Conservation (phyloP, 1,140 invertebrate species). For the Leptinotarsa undecemlineata region DNA sequence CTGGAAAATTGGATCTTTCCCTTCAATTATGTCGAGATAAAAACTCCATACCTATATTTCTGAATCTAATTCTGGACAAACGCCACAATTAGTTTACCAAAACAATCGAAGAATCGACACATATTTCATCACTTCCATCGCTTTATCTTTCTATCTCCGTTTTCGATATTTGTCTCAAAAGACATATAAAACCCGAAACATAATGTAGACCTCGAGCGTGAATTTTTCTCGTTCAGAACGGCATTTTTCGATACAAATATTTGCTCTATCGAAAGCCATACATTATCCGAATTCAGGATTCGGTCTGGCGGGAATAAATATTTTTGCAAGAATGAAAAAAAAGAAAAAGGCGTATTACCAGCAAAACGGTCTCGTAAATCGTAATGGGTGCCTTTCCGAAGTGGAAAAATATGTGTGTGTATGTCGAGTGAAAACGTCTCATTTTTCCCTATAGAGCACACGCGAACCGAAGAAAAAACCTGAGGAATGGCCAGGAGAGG, state of each 20-base stretch:
- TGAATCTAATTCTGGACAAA: too few relatives aligned
- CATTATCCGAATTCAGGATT: not conserved
- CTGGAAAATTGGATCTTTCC: too few relatives aligned
- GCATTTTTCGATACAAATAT: constrained; percentile 1
- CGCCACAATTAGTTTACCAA: too few relatives aligned
- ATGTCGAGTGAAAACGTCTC: not conserved
- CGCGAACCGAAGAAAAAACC: not conserved
- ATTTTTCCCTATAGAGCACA: not conserved
- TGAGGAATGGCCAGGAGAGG: not conserved
- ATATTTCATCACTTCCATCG: not conserved
- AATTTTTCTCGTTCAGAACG: not conserved
- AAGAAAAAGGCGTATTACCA: not conserved
- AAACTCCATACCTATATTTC: too few relatives aligned
- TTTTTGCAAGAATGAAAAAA: not conserved
- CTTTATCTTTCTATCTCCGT: not conserved
- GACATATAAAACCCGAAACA: not conserved
- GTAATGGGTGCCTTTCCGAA: not conserved
- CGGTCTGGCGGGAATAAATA: not conserved
- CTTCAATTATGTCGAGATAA: too few relatives aligned
- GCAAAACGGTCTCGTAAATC: constrained; percentile 1
- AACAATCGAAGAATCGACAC: too few relatives aligned
- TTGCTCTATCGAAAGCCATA: not conserved
- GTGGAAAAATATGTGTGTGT: not conserved
- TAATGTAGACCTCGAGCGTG: not conserved
- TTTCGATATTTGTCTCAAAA: not conserved